Base-by-base conservation (phyloP, 2,888 invertebrate species). In the Trichogramma dendrolimi region DNA sequence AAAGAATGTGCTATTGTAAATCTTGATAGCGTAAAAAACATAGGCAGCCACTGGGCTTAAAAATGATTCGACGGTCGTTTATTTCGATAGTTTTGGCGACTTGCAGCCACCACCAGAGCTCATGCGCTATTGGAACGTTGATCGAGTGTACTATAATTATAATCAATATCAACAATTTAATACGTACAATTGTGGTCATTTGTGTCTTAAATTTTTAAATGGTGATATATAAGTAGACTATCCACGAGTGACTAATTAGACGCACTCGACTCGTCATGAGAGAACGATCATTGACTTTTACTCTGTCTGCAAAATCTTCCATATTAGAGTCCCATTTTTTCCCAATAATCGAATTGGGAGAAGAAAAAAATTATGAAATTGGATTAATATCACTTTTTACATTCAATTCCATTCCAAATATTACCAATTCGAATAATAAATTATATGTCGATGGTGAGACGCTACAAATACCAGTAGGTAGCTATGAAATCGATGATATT, bases 1-100 rank as follows among this genome's bases (percentile, higher is more conserved):
- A 44, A 7, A 7, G 44, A 44, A 10, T 44, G 10, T 44, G 44
- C 44, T 44, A 44, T 44, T 44, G 44, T 44, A 44, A 44, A 44
- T 44, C 10, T 44, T 6, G 44, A 44, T 44, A 44, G 44, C 44
- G 10, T 6, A 6, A 6, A 10, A 44, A 44, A 44, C 10, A 6
- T 10, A 6, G 44, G 44, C 10, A 44, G 44, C 44, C 44, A 44
- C 44, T 44, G 44, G 44, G 10, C 10, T 44, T 44, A 44, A 44
- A 44, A 44, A 10, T 10, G 44, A 10, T 10, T 44, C 10, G 10
- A 44, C 10, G 10, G 55, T 63, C 10, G 43, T 59, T 44, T 63
- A 67, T 55, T 67, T 66, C 39, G 66, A 67, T 50, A 62, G 68
- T 58, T 67, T 68, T 43, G 63, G 68, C 4, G 59, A 69, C 58